Evolutionary conservation across 2,888 invertebrate species (phyloP), one percentile per base, ranked within the genome.

Genomic region (Carcina quercana): DNA sequence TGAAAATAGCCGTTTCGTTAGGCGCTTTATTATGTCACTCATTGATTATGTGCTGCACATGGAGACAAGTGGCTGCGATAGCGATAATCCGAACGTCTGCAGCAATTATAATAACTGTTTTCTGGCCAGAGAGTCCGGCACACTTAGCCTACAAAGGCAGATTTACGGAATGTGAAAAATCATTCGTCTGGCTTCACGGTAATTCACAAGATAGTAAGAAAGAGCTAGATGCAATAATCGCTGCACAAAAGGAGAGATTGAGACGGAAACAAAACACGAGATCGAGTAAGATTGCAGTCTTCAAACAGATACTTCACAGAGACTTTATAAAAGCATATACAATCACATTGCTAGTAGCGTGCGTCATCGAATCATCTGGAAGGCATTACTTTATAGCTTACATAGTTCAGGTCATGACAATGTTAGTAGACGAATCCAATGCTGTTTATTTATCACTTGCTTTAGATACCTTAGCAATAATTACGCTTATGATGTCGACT

Each of bases 81-180:
- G 38, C 53, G 2, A 38, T 49, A 4, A 11, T 47, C 0, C 32
- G 45, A 0, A 31, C 45, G 7, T 13, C 42, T 2, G 1, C 47
- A 1, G 31, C 53, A 1, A 29, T 53, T 1, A 10, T 59, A 0
- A 5, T 59, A 10, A 52, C 59, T 0, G 31, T 46, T 1, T 47
- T 53, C n/a, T 68, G 64, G 58, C 53, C 55, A 0, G 69, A 69
- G 32, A 69, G 66, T 21, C 69, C 67, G 1, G 48, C 57, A 0
- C 57, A 40, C 32, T 43, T 59, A 7, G 69, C 63, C 0, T 38
- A 59, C 36, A 61, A 50, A 35, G 65, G 63, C 2, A 47, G 45
- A 14, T 62, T 50, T 35, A 42, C 42, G 2, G 62, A 65, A 8
- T 64, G 61, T 30, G 40, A 51, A 13, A 40, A 45, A 25, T 45